Evolutionary conservation across 2,888 invertebrate genomes (phyloP), one percentile per base, ranked within the genome.

Genomic region (Vandiemenella viatica): DNA sequence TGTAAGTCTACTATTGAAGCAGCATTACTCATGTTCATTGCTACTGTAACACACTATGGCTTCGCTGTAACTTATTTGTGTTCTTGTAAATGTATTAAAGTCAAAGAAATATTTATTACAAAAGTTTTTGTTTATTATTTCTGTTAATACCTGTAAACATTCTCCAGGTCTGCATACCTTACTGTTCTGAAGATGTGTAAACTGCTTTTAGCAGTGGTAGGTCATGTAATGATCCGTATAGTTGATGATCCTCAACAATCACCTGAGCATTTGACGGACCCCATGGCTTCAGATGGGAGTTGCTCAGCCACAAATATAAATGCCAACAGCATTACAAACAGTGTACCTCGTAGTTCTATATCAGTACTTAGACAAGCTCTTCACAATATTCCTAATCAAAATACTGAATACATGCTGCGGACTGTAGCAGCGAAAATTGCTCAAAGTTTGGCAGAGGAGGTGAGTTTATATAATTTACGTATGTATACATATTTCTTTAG

Each of bases 161-260:
- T 20, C 5, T 38, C 7, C n/a, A 80, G 89, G 58, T 83, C 87
- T 50, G 91, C 92, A 8, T 92, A 87, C 67, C 74, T 90, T 60
- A 84, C 87, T 42, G 82, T 92, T 55, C 73, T 95, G 59, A 86
- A 89, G 63, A 75, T 95, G 57, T 83, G 86, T 56, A 95, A 95
- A 68, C 69, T 96, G 51, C 78, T 91, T 59, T 70, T 96, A 46
- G 89, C 89, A 23, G 84, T 90, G 7, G 77, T 92, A 53, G 90
- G 86, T 8, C 84, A 89, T 61, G 76, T 87, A 18, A 74, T 83
- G 67, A 83, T 80, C 38, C 71, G 67, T 55, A 73, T 71, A 55
- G 64, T 51, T 13, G 50, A 45, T 3, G 70, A 73, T 66, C 53
- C 69, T 69, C 66, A 72, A 62, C 62, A 68, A 60, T 52, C 69